Conservation (phyloP, 2,113 vertebrate species). For the Mirza zaza region DNA sequence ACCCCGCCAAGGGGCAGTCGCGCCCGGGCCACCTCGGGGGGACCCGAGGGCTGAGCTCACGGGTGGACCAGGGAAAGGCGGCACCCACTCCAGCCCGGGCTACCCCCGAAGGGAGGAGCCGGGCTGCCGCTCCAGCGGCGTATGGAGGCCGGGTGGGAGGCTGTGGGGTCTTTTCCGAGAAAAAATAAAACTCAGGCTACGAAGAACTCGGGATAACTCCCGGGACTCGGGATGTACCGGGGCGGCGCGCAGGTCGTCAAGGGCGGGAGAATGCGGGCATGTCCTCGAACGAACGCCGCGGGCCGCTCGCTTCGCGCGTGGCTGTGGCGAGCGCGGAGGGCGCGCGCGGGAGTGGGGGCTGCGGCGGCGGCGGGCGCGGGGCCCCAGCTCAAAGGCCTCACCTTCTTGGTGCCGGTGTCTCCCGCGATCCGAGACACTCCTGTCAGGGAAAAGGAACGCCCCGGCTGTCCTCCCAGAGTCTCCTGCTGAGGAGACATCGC, state of each 20-base stretch:
- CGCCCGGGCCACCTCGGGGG: neutral
- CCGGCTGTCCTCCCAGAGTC: conserved; percentile 81
- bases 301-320: too few species aligned
- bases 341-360: neutral
- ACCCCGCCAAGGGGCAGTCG: neutral
- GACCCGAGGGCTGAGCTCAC: neutral
- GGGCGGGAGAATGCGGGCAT: neutral
- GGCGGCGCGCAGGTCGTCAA: neutral
- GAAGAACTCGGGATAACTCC: too few species aligned
- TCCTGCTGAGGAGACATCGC: conserved; percentile 88
- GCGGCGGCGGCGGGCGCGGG: neutral
- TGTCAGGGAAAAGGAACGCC: conserved; percentile 85
- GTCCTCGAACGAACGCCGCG: neutral
- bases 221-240: too few species aligned
- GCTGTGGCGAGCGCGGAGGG: neutral
- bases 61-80: too few species aligned
- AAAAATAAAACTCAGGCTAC: neutral
- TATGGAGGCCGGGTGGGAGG: neutral
- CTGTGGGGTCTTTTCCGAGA: neutral
- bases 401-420: conserved; percentile 82
- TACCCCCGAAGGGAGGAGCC: neutral
- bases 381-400: conserved; percentile 65
- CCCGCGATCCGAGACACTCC: conserved; percentile 80
- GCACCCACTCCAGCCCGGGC: neutral
- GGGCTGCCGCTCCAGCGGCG: neutral